phyloP scores from a whole-genome alignment of 2,113 vertebrate genomes.

The Mustelus asterias region DNA sequence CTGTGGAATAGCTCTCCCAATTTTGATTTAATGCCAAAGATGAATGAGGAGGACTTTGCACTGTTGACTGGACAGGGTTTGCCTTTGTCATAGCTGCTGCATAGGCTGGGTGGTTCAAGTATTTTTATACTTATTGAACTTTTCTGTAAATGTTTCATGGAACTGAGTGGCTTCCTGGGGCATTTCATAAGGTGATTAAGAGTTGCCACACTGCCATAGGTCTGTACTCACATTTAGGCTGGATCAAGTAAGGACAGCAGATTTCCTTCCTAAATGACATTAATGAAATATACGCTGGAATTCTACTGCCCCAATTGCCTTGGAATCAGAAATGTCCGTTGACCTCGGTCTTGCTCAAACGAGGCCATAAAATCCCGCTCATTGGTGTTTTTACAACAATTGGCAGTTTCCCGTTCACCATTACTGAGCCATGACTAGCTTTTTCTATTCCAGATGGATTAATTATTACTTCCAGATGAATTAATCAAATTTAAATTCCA shows the following conservation, averaged over 20 bases:
- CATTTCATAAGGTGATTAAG: neutral
- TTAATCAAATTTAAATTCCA: neutral
- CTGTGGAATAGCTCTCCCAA: neutral
- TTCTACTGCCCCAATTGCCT: too few species aligned
- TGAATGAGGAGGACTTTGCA: neutral
- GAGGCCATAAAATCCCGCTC: too few species aligned
- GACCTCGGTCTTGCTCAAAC: too few species aligned
- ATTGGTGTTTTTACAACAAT: neutral
- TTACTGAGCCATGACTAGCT: neutral
- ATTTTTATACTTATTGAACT: neutral
- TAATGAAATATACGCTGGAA: neutral
- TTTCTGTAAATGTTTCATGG: neutral
- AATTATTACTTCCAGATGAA: neutral
- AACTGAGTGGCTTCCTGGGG: neutral
- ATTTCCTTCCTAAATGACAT: neutral
- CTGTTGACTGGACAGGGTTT: neutral
- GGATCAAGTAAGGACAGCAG: neutral
- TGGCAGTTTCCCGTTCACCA: neutral
- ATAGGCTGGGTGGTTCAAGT: neutral
- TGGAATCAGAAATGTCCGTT: too few species aligned
- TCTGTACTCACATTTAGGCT: neutral
- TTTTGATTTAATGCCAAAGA: neutral
- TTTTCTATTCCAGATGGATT: neutral
- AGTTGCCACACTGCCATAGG: neutral
- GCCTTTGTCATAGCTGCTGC: neutral